Conservation (phyloP, 2,888 invertebrate genomes). For the Andrena haemorrhoa region DNA sequence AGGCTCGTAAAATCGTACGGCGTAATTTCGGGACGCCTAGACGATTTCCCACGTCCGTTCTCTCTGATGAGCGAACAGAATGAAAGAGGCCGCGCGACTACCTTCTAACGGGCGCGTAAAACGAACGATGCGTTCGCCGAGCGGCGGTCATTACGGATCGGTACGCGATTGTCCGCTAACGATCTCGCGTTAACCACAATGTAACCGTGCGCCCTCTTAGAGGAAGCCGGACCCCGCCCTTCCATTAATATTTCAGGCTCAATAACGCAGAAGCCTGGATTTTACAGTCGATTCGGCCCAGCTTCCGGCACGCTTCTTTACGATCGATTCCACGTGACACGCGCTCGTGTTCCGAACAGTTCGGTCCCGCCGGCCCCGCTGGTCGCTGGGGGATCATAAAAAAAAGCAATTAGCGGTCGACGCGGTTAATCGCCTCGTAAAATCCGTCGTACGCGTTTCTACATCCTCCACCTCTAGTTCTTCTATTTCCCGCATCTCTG, state of each 20-base stretch:
- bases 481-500: background rate
- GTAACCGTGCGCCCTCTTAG: conserved; percentile 33
- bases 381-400: conserved; percentile 57
- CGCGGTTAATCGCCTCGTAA: conserved; percentile 79
- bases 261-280: conserved; percentile 43
- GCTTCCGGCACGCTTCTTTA: conserved; percentile 62
- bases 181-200: conserved; percentile 47
- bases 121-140: conserved; percentile 19
- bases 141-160: conserved; percentile 30
- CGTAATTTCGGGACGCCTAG: conserved; percentile 38
- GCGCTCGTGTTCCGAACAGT: conserved; percentile 46
- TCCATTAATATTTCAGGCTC: conserved; percentile 58
- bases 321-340: conserved; percentile 61
- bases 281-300: conserved; percentile 34
- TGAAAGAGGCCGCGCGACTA: conserved; percentile 21
- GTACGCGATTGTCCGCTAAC: conserved; percentile 13
- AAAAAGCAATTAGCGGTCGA: conserved; percentile 78
- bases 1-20: conserved; percentile 42
- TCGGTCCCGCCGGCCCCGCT: conserved; percentile 43
- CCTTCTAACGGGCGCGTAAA: conserved; percentile 47
- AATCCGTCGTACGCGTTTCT: conserved; percentile 63
- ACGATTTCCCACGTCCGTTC: conserved; percentile 33
- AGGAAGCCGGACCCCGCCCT: conserved; percentile 25
- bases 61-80: conserved; percentile 32
- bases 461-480: background rate